phyloP scores from a whole-genome alignment of 2,888 invertebrate genomes.

The Oscheius onirici region DNA sequence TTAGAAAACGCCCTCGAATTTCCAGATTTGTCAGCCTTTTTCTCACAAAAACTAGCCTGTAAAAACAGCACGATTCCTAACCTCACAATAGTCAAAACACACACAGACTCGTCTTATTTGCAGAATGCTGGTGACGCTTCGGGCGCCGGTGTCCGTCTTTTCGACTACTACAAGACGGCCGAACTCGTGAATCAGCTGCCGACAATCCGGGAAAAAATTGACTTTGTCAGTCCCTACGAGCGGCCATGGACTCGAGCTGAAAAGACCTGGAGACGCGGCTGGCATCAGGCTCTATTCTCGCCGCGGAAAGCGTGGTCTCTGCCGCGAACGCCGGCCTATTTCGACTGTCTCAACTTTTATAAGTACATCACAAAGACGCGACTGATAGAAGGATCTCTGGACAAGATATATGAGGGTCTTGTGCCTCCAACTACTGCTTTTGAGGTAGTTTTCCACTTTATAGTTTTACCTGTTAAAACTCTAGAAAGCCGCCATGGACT shows the following conservation, averaged over 20 bases:
- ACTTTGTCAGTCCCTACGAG: conserved; percentile 69
- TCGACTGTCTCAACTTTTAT: conserved; percentile 62
- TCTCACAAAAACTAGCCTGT: too few species aligned
- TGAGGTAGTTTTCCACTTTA: conserved; percentile 33
- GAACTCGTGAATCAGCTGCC: conserved; percentile 60
- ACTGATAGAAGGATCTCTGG: conserved; percentile 47
- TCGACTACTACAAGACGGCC: conserved; percentile 68
- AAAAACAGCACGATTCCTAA: too few species aligned
- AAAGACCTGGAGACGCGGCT: conserved; percentile 59
- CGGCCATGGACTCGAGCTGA: conserved; percentile 64
- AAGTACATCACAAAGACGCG: conserved; percentile 68
- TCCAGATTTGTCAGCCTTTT: too few species aligned
- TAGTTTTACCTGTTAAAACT: background rate
- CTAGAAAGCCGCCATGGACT: conserved; percentile 22
- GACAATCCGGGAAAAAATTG: conserved; percentile 64
- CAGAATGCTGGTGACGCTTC: conserved; percentile 56
- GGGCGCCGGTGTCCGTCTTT: conserved; percentile 61
- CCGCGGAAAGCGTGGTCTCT: conserved; percentile 67
- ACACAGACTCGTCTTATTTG: too few species aligned
- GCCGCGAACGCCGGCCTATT: conserved; percentile 61
- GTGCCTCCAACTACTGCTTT: conserved; percentile 50
- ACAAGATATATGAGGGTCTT: conserved; percentile 52
- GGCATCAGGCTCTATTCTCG: conserved; percentile 56
- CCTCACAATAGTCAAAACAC: too few species aligned
- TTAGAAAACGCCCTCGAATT: too few species aligned